Evolutionary conservation across 2,888 invertebrate species (phyloP).

Genomic region (Philonicus albiceps): DNA sequence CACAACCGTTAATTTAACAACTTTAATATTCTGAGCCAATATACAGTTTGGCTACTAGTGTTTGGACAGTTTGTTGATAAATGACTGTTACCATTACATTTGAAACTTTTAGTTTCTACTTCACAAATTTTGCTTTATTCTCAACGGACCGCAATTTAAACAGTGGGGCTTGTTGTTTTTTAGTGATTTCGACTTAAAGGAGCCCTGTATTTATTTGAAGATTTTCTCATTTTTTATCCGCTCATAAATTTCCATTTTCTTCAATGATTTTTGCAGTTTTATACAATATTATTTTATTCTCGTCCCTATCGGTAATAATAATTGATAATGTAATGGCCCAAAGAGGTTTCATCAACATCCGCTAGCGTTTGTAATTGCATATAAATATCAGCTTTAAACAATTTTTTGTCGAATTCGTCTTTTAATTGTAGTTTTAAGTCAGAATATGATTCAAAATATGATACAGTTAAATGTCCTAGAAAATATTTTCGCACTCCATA

Average conservation of each 20-base stretch:
- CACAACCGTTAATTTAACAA: not conserved
- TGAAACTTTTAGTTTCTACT: not conserved
- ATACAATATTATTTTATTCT: not conserved
- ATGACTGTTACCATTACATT: constrained; percentile 1
- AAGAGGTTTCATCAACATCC: not conserved
- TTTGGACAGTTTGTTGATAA: not conserved
- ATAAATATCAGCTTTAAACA: constrained; percentile 20
- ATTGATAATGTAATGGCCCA: not conserved
- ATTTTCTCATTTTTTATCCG: not conserved
- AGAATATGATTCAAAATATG: no score
- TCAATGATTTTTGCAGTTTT: not conserved
- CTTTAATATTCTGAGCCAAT: not conserved
- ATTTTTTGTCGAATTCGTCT: not conserved
- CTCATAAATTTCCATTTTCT: constrained; percentile 13
- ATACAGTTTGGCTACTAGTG: not conserved
- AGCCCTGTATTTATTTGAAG: not conserved
- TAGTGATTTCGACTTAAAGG: not conserved
- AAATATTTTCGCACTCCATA: no score
- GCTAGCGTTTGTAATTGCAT: not conserved
- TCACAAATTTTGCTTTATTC: not conserved
- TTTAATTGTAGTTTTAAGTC: not conserved
- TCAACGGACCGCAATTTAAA: constrained; percentile 12
- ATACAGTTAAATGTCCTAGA: no score
- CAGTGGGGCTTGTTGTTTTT: not conserved
- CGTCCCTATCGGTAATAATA: not conserved